Conservation (phyloP, 2,113 vertebrate genomes). For the Mixornis gularis region DNA sequence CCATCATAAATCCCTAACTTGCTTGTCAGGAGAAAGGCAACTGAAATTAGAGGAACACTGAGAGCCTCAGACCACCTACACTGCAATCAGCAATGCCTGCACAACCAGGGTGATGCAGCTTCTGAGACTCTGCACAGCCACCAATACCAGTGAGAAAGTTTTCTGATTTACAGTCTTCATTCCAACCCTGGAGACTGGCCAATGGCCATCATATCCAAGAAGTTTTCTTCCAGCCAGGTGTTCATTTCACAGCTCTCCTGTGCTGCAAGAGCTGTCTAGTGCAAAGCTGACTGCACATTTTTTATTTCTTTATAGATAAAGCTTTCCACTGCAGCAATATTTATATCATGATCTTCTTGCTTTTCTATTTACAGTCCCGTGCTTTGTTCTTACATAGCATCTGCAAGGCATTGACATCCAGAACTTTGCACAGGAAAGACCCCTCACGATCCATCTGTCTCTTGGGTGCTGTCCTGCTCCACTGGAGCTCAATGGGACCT, state of each 20-base stretch:
- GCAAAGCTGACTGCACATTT: not conserved
- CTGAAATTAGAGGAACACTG: not conserved
- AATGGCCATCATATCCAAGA: not conserved
- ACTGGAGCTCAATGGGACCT: not conserved
- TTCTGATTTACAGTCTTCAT: not conserved
- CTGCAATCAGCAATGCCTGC: not conserved
- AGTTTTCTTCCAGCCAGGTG: not conserved
- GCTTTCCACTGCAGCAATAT: not conserved
- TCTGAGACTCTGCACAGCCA: not conserved
- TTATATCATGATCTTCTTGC: not conserved
- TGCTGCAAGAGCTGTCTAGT: not conserved
- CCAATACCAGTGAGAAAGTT: not conserved
- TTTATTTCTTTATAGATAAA: not conserved
- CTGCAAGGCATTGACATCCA: constrained; percentile 17
- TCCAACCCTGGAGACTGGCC: not conserved
- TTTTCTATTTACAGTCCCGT: not conserved
- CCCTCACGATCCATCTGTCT: not conserved
- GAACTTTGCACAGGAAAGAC: not conserved
- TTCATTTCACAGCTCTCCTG: not conserved
- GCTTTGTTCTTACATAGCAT: not conserved
- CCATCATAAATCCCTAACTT: not conserved
- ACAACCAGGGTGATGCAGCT: not conserved
- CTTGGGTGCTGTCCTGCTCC: not conserved
- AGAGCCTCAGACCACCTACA: not conserved
- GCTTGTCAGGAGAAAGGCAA: not conserved